Base-by-base conservation (phyloP, 2,797 vertebrate species). In the Moxostoma hubbsi region DNA sequence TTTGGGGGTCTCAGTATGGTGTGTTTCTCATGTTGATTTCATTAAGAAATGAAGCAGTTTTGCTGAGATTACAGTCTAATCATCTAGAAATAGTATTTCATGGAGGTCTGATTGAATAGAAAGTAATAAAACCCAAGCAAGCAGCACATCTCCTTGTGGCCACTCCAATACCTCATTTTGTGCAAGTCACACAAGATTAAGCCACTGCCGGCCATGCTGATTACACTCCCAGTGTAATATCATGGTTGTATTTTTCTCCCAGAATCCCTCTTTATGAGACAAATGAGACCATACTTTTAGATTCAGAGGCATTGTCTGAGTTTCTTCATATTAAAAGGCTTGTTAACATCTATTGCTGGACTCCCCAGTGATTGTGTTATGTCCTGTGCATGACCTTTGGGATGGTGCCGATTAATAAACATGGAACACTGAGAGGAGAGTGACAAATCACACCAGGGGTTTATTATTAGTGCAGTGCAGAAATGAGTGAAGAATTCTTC, bases 321-420 rank as follows among this genome's bases (percentile, higher is more conserved):
- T 62, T 59, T 65, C 73, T 61, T 53, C 43, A 49, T 79, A 74
- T 78, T 57, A 82, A 74, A 82, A 66, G 65, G 51, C 50, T 82
- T 51, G 64, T 82, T 82, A 82, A 62, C 58, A 50, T 74, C 75
- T 74, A 59, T 69, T 24, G 64, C 70, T 61, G 9, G 55, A 59
- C 58, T 63, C 70, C 51, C n/a, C 24, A 49, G 58, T 79, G 75
- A 70, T 82, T 69, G 53, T 79, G 64, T 74, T 77, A 64, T 74
- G 75, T 68, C 65, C 57, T 74, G 49, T 15, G 70, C 10, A 7
- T 82, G 81, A 79, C 81, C 81, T 82, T 82, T 82, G 58, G 70
- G 75, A 74, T 54, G 64, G 57, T 15, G 68, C 43, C 69, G 70
- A 82, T 82, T 82, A 79, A 79, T 74, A 78, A 54, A 64, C 36